Conservation (phyloP, 1,140 invertebrate genomes). For the Caenorhabditis tropicalis region DNA sequence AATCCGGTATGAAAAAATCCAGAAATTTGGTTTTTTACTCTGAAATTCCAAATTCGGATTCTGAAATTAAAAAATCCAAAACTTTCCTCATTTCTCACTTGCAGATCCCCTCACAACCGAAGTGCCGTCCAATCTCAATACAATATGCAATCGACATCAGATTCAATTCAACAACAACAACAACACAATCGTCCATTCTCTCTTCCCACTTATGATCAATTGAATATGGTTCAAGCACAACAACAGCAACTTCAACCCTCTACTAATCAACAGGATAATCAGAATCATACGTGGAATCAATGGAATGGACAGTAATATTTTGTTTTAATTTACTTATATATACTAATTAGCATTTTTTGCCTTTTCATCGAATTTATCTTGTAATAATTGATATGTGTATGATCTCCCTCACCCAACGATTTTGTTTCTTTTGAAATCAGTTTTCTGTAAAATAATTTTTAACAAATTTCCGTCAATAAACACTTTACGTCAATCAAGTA, state of each 20-base stretch:
- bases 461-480: no score
- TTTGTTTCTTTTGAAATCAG: no score
- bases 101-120: conserved; percentile 15
- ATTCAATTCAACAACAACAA: background rate
- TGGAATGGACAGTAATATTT: background rate
- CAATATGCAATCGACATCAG: background rate
- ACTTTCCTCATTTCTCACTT: no score
- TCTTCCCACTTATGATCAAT: conserved; percentile 3
- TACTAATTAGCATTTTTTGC: no score
- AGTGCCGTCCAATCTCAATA: conserved; percentile 4
- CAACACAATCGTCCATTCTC: background rate
- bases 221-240: conserved; percentile 9
- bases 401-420: no score
- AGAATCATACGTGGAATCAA: background rate
- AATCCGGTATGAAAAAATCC: no score
- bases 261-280: background rate
- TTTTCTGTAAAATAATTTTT: no score
- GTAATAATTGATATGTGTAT: no score
- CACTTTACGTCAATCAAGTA: no score
- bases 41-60: background rate
- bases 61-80: no score
- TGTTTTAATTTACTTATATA: background rate
- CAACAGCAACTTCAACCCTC: background rate
- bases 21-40: no score
- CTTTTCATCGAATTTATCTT: no score